phyloP scores from a whole-genome alignment of 2,797 vertebrate genomes.

The Channallabes apus region DNA sequence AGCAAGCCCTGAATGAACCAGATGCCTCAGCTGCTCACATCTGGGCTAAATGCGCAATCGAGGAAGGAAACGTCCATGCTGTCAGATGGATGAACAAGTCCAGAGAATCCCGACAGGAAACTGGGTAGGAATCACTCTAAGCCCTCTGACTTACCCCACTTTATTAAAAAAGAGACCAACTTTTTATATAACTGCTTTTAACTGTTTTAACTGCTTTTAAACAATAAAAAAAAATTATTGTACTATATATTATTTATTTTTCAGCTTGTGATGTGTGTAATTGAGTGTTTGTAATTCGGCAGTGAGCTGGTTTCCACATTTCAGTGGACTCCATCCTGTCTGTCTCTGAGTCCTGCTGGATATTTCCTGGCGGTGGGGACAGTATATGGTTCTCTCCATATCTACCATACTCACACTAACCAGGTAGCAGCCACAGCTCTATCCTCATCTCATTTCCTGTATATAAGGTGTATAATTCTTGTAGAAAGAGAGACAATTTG shows the following conservation, averaged over 20 bases:
- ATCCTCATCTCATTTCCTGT: neutral
- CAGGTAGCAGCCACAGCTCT: slow-evolving; percentile 66
- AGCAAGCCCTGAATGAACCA: slow-evolving; percentile 82
- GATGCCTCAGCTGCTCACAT: slow-evolving; percentile 61
- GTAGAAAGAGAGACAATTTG: neutral
- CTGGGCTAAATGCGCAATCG: slow-evolving; percentile 71
- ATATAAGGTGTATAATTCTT: neutral
- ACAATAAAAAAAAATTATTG: too few species aligned
- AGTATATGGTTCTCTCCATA: slow-evolving; percentile 73
- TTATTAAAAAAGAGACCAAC: neutral
- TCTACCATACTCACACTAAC: slow-evolving; percentile 75
- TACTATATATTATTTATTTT: too few species aligned
- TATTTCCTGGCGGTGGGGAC: slow-evolving; percentile 78
- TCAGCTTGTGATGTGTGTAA: neutral
- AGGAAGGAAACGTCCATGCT: slow-evolving; percentile 48
- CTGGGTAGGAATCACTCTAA: slow-evolving; percentile 58
- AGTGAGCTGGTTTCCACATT: slow-evolving; percentile 73
- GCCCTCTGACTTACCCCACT: too few species aligned
- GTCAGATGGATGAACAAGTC: slow-evolving; percentile 71
- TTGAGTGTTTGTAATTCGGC: neutral
- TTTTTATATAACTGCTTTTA: neutral
- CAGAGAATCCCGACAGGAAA: slow-evolving; percentile 3
- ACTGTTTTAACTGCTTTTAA: too few species aligned
- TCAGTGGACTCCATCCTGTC: slow-evolving; percentile 66
- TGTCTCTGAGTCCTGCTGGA: slow-evolving; percentile 69